Conservation (phyloP, 2,113 vertebrate genomes). For the Emydocephalus ijimae region DNA sequence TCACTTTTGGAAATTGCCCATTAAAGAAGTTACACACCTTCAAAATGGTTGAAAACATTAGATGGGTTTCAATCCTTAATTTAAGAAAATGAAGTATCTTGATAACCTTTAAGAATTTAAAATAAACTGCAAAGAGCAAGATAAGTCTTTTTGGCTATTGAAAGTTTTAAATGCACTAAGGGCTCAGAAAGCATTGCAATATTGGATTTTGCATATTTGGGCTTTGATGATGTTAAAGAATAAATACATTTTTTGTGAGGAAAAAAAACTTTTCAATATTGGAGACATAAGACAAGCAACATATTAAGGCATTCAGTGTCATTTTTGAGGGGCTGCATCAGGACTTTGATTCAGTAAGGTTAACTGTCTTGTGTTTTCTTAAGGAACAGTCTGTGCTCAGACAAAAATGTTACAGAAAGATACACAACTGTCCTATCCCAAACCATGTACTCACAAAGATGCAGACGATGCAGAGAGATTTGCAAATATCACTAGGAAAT, state of each 20-base stretch:
- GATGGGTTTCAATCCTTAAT: background rate
- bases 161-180: background rate
- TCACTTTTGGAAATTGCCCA: background rate
- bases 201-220: background rate
- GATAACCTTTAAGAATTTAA: background rate
- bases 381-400: background rate
- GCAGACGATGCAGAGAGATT: background rate
- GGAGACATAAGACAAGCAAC: background rate
- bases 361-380: background rate
- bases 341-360: background rate
- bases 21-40: background rate
- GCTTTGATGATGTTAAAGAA: background rate
- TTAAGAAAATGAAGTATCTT: background rate
- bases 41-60: background rate
- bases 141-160: background rate
- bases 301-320: background rate
- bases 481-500: background rate
- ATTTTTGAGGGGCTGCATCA: background rate
- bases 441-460: background rate
- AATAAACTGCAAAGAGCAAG: background rate
- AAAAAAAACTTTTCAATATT: background rate
- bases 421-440: background rate
- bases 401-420: background rate
- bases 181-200: background rate
- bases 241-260: background rate